phyloP scores from a whole-genome alignment of 92 coral and sea anemone genomes.

The Meandrina meandrites region DNA sequence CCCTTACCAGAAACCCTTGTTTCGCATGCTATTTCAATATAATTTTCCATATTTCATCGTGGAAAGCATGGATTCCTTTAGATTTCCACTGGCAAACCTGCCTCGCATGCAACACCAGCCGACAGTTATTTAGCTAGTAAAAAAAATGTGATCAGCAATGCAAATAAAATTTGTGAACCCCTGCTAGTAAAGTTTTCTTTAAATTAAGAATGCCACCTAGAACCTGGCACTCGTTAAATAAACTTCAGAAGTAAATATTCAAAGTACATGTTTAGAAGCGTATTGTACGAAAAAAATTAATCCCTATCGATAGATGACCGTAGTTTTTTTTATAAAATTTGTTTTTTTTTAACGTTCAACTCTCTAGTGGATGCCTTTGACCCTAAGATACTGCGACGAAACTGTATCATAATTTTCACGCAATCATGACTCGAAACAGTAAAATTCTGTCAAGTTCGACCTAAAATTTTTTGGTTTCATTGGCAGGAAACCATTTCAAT shows the following conservation, averaged over 20 bases:
- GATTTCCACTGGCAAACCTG: neutral
- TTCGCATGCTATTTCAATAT: neutral
- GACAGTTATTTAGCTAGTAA: neutral
- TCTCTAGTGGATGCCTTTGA: neutral
- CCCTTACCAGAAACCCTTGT: neutral
- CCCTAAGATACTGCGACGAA: neutral
- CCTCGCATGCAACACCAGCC: neutral
- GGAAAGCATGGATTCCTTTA: neutral
- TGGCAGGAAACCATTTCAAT: neutral
- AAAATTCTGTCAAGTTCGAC: neutral
- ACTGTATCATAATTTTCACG: neutral
- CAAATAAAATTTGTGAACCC: neutral
- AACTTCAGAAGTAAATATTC: neutral
- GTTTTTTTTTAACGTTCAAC: neutral
- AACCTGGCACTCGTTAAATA: slow-evolving; percentile 1
- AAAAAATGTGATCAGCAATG: neutral
- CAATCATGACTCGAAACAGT: neutral
- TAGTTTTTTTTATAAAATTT: neutral
- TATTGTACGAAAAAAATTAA: neutral
- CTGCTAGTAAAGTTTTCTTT: neutral
- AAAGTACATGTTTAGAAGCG: neutral
- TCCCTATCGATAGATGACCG: neutral
- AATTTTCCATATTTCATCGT: neutral
- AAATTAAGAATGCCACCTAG: neutral
- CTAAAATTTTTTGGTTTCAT: slow-evolving; percentile 19